Conservation (phyloP, 2,113 vertebrate species). For the Ailuropoda melanoleuca region DNA sequence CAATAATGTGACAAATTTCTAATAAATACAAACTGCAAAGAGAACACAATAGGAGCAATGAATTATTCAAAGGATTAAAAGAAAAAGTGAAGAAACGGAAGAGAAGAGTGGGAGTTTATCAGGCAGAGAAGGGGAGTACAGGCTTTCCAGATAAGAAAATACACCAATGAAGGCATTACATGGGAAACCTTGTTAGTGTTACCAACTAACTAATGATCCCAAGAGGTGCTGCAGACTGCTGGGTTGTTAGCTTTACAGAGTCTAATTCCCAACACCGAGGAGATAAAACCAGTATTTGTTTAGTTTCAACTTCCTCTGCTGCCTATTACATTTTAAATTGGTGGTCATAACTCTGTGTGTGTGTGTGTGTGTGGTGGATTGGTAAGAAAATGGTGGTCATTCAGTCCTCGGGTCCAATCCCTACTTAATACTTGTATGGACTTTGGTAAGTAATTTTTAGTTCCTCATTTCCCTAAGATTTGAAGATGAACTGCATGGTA, state of each 20-base stretch:
- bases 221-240: not conserved
- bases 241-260: not conserved
- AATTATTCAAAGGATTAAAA: constrained; percentile 46
- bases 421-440: not conserved
- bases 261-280: not conserved
- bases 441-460: not conserved
- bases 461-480: not conserved
- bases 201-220: not conserved
- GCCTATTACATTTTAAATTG: not conserved
- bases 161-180: not conserved
- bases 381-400: not conserved
- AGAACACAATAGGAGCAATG: not conserved
- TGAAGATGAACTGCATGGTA: not conserved
- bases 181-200: not conserved
- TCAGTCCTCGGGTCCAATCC: not conserved
- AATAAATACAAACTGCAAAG: not conserved
- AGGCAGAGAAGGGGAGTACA: not conserved
- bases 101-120: not conserved
- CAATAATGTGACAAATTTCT: not conserved
- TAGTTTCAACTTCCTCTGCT: not conserved
- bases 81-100: not conserved
- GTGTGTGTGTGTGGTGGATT: not conserved
- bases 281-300: not conserved
- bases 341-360: too few relatives aligned
- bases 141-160: not conserved